Percentiles rank a stretch among this genome's conserved stretches.
phyloP scores from a whole-genome alignment of 2,888 invertebrate species.

The Vanessa cardui region DNA sequence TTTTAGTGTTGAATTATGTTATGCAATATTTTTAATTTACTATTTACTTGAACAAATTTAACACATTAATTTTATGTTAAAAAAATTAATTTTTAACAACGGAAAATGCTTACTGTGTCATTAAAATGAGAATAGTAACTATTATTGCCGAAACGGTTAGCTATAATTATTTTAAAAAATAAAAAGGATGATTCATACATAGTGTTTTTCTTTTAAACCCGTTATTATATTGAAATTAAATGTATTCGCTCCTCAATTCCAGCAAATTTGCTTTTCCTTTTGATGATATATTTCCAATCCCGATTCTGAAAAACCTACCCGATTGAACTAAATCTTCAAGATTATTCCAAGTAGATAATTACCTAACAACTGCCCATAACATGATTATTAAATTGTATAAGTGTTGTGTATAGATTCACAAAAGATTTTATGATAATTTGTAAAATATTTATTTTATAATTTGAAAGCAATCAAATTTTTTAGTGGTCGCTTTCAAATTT shows the following conservation, averaged over 20 bases:
- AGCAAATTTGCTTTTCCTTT: too few relatives aligned
- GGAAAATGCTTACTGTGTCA: conserved; percentile 82
- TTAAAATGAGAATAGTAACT: conserved; percentile 77
- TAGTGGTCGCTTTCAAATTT: too few relatives aligned
- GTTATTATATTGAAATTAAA: too few relatives aligned
- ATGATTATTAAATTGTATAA: too few relatives aligned
- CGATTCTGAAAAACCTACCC: too few relatives aligned
- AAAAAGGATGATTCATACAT: conserved; percentile 79
- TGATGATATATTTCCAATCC: too few relatives aligned
- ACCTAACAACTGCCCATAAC: too few relatives aligned
- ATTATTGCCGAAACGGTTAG: conserved; percentile 83
- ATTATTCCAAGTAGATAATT: too few relatives aligned
- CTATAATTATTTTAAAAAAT: conserved; percentile 84
- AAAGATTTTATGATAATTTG: too few relatives aligned
- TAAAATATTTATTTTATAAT: not conserved
- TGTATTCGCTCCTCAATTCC: too few relatives aligned
- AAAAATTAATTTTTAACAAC: conserved; percentile 73
- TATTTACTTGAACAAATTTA: conserved; percentile 68
- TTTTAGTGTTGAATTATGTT: conserved; percentile 77
- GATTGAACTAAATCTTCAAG: too few relatives aligned
- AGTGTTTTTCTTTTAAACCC: conserved; percentile 54
- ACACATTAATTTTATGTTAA: conserved; percentile 68
- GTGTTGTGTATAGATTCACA: too few relatives aligned
- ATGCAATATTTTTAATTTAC: conserved; percentile 61
- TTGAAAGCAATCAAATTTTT: not conserved